phyloP scores from a whole-genome alignment of 2,888 invertebrate genomes.

The Lottia gigantea region DNA sequence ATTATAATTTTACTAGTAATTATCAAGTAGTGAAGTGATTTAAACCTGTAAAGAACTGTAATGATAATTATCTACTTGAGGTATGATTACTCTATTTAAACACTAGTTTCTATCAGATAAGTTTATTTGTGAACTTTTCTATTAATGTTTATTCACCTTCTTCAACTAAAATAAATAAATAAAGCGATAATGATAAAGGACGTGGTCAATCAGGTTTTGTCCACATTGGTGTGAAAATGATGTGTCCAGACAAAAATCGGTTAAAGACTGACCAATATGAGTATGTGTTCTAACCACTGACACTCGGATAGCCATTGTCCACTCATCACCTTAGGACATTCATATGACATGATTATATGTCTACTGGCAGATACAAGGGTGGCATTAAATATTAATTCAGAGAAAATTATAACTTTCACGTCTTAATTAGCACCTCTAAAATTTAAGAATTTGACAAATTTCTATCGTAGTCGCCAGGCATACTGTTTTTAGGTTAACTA shows the following conservation, averaged over 20 bases:
- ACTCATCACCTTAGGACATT: slow-evolving; percentile 2
- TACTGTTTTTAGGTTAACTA: too few species aligned
- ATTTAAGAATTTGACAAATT: not conserved
- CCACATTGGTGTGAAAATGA: not conserved
- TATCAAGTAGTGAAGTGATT: too few species aligned
- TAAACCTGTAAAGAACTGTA: too few species aligned
- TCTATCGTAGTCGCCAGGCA: not conserved
- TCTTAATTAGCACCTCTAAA: not conserved
- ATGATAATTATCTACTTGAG: too few species aligned
- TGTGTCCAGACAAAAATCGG: not conserved
- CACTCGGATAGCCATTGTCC: slow-evolving; percentile 8
- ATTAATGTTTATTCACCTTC: too few species aligned
- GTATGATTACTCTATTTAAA: too few species aligned
- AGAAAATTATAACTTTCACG: not conserved
- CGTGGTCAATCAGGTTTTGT: too few species aligned
- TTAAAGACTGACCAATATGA: not conserved
- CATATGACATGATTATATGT: slow-evolving; percentile 10
- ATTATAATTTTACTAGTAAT: too few species aligned
- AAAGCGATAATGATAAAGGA: too few species aligned
- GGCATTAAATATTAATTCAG: slow-evolving; percentile 3
- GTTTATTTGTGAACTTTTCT: too few species aligned
- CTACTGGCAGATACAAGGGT: slow-evolving; percentile 9
- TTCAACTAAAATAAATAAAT: too few species aligned
- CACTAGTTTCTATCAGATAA: too few species aligned
- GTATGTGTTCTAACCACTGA: not conserved